Evolutionary conservation across 2,113 vertebrate species (phyloP), one percentile per base, ranked within the genome.

Genomic region (Sander lucioperca): DNA sequence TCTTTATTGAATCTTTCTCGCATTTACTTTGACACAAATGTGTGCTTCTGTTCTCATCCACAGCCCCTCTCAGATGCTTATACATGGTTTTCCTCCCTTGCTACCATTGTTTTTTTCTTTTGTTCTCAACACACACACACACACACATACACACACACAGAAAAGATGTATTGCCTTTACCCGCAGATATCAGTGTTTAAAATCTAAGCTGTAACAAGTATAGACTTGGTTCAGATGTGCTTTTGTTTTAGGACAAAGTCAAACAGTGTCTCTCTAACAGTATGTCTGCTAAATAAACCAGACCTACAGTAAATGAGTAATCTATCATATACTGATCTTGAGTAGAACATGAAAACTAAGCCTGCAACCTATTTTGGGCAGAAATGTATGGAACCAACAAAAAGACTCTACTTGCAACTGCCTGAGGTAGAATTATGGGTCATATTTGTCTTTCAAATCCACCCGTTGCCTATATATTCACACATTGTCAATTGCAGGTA

Each of bases 21-120:
- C 39, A 68, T 79, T 81, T 64, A 75, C 58, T 71, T 53, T 58
- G 43, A 47, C 62, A 84, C 50, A 30, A 68, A 66, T 39, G 12
- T 19, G 8, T 6, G 33, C 69, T 58, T 19, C 23, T 6, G 16
- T 27, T 65, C 19, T 48, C 70, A n/a, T 51, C 19, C 33, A 25
- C 16, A 51, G 30, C 23, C 7, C 11, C 10, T 6, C 59, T 21
- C 19, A 8, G 10, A 2, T 54, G 45, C 57, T 59, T n/a, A 33
- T 15, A 5, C 36, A 48, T 13, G 10, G 16, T 39, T 76, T 54
- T 39, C 11, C 27, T 48, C 13, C 21, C 19, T n/a, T 19, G 5
- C 57, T 9, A 11, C 25, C 3, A 25, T 51, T n/a, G 19, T 62
- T 47, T 33, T 43, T 53, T 43, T 25, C 27, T 18, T 19, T 50